Conservation (phyloP, 92 coral and sea anemone genomes). For the Meandrina meandrites region DNA sequence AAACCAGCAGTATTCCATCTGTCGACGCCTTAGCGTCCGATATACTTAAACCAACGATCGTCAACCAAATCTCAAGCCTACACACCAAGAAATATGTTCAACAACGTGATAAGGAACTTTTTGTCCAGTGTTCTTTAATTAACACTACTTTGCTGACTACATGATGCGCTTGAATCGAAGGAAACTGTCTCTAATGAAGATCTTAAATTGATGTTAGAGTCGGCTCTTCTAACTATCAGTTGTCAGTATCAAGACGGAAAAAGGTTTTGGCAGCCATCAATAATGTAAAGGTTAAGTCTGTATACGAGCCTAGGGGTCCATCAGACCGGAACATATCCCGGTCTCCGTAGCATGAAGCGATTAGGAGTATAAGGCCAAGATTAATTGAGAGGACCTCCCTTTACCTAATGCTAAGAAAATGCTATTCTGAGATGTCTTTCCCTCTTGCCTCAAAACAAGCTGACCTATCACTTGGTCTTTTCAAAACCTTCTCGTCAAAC, state of each 20-base stretch:
- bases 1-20: neutral
- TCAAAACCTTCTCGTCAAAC: neutral
- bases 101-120: slow-evolving; percentile 6
- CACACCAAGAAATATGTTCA: slow-evolving; percentile 1
- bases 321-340: too few species aligned
- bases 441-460: slow-evolving; percentile 19
- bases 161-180: slow-evolving; percentile 13
- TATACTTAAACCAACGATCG: neutral
- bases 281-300: too few species aligned
- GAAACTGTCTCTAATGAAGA: neutral
- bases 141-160: slow-evolving; percentile 1
- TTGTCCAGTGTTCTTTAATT: neutral
- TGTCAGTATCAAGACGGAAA: neutral
- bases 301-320: too few species aligned
- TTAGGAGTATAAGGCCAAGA: neutral
- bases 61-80: neutral
- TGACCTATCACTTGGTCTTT: neutral
- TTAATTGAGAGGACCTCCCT: neutral
- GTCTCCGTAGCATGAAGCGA: too few species aligned
- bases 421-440: slow-evolving; percentile 9
- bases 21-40: neutral
- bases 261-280: neutral
- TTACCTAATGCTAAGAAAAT: slow-evolving; percentile 3
- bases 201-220: neutral
- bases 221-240: slow-evolving; percentile 5